These are phyloP conservation scores for Plestiodon gilberti DNA, from an alignment of 2,113 vertebrate genomes.

Conservation along the genomic window DNA sequence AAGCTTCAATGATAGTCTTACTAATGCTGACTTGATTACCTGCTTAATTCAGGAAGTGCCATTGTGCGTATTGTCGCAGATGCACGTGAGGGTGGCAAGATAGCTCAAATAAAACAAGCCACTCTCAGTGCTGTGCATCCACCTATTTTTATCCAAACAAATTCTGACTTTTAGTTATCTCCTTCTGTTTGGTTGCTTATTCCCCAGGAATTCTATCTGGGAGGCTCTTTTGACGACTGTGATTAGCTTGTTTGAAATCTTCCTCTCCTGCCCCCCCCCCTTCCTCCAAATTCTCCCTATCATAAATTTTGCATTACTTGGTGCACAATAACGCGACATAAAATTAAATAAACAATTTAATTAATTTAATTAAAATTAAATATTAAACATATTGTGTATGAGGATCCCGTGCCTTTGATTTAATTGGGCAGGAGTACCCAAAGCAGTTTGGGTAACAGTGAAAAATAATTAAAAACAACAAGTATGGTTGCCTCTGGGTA, in stretches of 20 bases:
- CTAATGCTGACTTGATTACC: conserved; percentile 55
- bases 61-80: conserved; percentile 32
- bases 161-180: conserved; percentile 53
- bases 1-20: conserved; percentile 55
- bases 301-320: conserved; percentile 84
- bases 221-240: conserved; percentile 67
- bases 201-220: conserved; percentile 50
- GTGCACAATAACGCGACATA: conserved; percentile 81
- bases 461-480: conserved; percentile 91
- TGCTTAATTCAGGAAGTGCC: conserved; percentile 32
- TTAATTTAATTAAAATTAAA: conserved; percentile 91
- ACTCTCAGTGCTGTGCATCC: conserved; percentile 45
- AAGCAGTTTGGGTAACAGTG: conserved; percentile 86
- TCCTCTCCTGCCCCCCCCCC: neutral
- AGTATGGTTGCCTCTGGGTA: conserved; percentile 83
- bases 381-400: conserved; percentile 86
- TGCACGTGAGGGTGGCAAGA: conserved; percentile 58
- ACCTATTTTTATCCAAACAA: conserved; percentile 58
- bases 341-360: conserved; percentile 96
- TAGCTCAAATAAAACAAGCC: conserved; percentile 65
- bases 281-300: conserved; percentile 67
- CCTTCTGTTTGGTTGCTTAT: conserved; percentile 51
- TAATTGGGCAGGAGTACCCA: conserved; percentile 85
- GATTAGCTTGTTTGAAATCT: conserved; percentile 78
- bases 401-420: conserved; percentile 81